phyloP scores from a whole-genome alignment of 2,888 invertebrate genomes.

The Tetragonula carbonaria region DNA sequence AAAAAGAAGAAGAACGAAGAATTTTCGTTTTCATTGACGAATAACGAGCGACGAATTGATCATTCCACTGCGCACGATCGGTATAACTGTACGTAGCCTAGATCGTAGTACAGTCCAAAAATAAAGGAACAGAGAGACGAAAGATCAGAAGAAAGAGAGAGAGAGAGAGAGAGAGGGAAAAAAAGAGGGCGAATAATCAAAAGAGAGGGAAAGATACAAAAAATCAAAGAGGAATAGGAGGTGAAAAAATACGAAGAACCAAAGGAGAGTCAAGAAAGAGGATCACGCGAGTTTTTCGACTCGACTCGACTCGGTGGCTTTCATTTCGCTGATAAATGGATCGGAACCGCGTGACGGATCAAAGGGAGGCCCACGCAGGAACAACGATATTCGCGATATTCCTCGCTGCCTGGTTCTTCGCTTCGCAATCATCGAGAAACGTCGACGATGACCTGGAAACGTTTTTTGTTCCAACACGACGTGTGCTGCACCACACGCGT shows the following conservation, averaged over 20 bases:
- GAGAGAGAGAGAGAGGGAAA: too few species aligned
- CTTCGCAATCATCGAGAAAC: slow-evolving; percentile 45
- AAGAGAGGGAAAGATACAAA: neutral
- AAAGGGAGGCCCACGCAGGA: slow-evolving; percentile 36
- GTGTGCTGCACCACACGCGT: neutral
- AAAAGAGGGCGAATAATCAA: neutral
- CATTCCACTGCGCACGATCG: too few species aligned
- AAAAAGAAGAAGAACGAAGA: too few species aligned
- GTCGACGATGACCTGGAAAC: slow-evolving; percentile 55
- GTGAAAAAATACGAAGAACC: neutral
- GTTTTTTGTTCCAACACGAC: slow-evolving; percentile 42
- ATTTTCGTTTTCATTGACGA: too few species aligned
- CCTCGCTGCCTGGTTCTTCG: neutral
- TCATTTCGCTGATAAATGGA: slow-evolving; percentile 41
- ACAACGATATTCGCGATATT: slow-evolving; percentile 32
- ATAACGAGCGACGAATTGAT: too few species aligned
- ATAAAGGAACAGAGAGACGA: too few species aligned
- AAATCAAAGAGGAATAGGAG: too few species aligned
- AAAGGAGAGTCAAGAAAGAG: neutral
- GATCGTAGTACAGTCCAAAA: too few species aligned
- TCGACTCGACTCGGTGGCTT: slow-evolving; percentile 2
- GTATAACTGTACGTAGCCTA: too few species aligned
- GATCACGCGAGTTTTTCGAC: neutral
- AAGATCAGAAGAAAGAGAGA: too few species aligned
- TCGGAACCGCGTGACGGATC: slow-evolving; percentile 55